Evolutionary conservation across 2,797 vertebrate genomes (phyloP).

Genomic region (Sphenopsis melanotis): DNA sequence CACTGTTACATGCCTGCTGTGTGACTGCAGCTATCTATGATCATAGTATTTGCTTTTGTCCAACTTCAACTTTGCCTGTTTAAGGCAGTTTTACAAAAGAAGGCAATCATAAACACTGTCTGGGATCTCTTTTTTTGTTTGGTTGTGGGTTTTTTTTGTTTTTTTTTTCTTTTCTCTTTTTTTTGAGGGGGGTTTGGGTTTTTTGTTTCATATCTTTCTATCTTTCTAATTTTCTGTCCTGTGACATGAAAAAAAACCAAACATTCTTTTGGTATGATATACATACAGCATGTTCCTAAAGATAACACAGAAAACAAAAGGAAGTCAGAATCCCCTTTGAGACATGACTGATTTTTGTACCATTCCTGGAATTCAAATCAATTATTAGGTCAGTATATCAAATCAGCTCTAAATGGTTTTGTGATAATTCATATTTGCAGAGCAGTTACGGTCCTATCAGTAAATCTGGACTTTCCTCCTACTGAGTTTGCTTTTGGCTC

Average conservation of each 20-base stretch:
- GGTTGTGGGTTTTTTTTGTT: rapidly evolving
- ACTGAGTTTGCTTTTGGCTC: background rate
- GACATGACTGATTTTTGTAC: background rate
- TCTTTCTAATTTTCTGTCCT: background rate
- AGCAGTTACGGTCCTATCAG: background rate
- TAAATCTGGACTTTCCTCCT: background rate
- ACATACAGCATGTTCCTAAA: background rate
- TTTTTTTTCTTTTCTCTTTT: background rate
- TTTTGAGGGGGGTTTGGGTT: no score
- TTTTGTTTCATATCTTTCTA: rapidly evolving
- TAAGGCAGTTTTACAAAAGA: background rate
- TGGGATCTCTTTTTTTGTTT: background rate
- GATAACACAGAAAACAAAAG: background rate
- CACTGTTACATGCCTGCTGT: background rate
- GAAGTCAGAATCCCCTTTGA: background rate
- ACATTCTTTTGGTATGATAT: background rate
- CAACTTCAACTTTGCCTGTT: background rate
- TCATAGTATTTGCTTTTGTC: background rate
- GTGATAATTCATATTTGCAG: background rate
- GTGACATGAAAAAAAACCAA: background rate
- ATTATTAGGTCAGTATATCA: background rate
- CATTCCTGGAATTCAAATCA: background rate
- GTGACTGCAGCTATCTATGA: background rate
- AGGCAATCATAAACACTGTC: background rate
- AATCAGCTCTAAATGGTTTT: background rate